Base-by-base conservation (phyloP, 2,888 invertebrate genomes). In the Andrena haemorrhoa region DNA sequence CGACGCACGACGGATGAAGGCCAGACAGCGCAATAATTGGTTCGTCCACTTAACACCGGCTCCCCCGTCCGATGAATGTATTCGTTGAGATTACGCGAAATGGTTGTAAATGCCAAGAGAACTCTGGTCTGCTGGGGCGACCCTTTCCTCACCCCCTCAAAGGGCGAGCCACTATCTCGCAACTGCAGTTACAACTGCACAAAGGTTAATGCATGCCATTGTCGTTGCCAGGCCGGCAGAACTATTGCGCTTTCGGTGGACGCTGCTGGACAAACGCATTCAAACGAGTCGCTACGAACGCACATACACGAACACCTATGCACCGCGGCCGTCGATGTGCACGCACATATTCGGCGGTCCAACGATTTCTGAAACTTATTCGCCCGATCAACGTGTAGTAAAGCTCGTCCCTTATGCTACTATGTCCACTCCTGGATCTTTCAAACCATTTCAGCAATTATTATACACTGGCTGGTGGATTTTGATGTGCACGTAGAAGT, bases 131-230 rank as follows among this genome's bases (percentile, higher is more conserved):
- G 81, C 70, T 79, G 76, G 83, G 84, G 76, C 74, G 61, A 71
- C 75, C 81, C 82, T 79, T 81, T 73, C 70, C 81, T 80, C 84
- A 63, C 58, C 78, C 80, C 56, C 35, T 58, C 77, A 70, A 84
- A 83, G 84, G 85, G 86, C 79, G 80, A 69, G 83, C 83, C 77
- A 89, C 93, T 93, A 93, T 93, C 93, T 92, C 91, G 90, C 90
- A 90, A 92, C 92, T 93, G 93, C 93, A 93, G 93, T 93, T 93
- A 93, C 93, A 92, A 93, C 89, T 92, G 91, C 92, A 93, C 93
- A 93, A 93, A 93, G 93, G 93, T 92, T 93, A 93, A 93, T 93
- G 93, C 92, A 92, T 90, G 90, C 92, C 89, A 93, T 93, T 93
- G 93, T 93, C 92, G 91, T 83, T 89, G 92, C 89, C 89, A 90